Base-by-base conservation (phyloP, 2,113 vertebrate genomes). In the Dascyllus trimaculatus region DNA sequence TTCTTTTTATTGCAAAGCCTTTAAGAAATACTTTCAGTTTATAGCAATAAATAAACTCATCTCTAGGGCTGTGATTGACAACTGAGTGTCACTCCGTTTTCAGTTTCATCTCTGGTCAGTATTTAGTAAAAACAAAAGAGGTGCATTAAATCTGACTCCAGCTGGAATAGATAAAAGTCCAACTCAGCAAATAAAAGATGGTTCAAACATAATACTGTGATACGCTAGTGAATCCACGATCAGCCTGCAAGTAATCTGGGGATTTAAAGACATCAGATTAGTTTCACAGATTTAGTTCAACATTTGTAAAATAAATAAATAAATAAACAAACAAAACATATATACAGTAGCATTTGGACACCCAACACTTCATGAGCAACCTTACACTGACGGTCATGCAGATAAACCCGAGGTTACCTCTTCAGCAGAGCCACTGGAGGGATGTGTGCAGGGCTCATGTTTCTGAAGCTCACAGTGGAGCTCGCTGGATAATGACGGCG, bases 401-500 rank as follows among this genome's bases (percentile, higher is more conserved):
- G 90, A 90, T 87, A 88, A 85, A 81, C 0, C 45, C 18, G 6
- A 65, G 75, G 81, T 78, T 74, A 58, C 45, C 64, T 80, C 80
- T 51, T 68, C 72, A 69, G 74, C n/a, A 29, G 48, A 73, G 61
- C 72, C 85, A 88, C 65, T 40, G 71, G 75, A 74, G 81, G 62
- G 85, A 80, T 68, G 70, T 63, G 85, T 59, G 84, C 29, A 1
- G 62, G 65, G 25, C 71, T 91, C 88, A 80, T 84, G 86, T 94
- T 89, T 92, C 90, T 78, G 80, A 85, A 80, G 52, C 83, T 87
- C 78, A 53, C 75, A 63, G 77, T 72, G 78, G 81, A 75, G 81
- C 85, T 75, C 15, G 1, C 17, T 9, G 67, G 77, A 89, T 81
- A 87, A 88, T 90, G 85, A 72, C 35, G 5, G 58, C 53, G 85